These are phyloP conservation scores for Leptopilina drosophilae DNA, from an alignment of 2,888 invertebrate genomes.

Conservation along the genomic window DNA sequence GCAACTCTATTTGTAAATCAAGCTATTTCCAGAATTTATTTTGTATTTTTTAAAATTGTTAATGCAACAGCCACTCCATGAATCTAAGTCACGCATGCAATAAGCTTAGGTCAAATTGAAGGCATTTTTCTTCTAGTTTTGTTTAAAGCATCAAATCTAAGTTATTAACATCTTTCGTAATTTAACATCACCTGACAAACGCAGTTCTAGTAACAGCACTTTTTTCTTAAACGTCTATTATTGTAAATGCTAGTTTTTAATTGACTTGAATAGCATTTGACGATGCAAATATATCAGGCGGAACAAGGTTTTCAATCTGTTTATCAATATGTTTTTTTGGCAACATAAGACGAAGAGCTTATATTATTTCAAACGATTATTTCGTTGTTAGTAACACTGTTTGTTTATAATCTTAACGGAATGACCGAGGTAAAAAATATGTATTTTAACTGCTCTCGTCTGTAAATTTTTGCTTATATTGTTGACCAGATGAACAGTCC, in stretches of 20 bases:
- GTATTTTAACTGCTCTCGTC: constrained; percentile 15
- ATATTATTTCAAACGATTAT: constrained; percentile 47
- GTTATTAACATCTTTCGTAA: constrained; percentile 53
- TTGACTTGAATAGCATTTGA: constrained; percentile 43
- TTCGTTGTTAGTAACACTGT: constrained; percentile 8
- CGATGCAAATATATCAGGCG: constrained; percentile 42
- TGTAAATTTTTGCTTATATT: constrained; percentile 20
- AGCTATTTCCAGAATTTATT: constrained; percentile 44
- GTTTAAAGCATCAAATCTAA: constrained; percentile 43
- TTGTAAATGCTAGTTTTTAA: constrained; percentile 53
- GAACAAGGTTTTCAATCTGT: constrained; percentile 46
- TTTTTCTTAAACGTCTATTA: constrained; percentile 55
- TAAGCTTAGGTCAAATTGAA: constrained; percentile 60
- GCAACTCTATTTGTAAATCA: constrained; percentile 45
- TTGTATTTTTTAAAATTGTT: constrained; percentile 47
- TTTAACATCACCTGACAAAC: constrained; percentile 51
- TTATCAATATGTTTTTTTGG: constrained; percentile 49
- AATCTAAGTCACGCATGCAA: constrained; percentile 53
- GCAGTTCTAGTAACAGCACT: constrained; percentile 52
- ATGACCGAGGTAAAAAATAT: constrained; percentile 39
- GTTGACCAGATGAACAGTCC: too few species aligned
- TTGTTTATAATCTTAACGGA: constrained; percentile 28
- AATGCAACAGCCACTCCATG: constrained; percentile 27
- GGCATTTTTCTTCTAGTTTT: constrained; percentile 43
- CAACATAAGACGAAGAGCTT: constrained; percentile 47